Evolutionary conservation across 1,140 invertebrate genomes (phyloP).

Genomic region (Psilanteris sp.): DNA sequence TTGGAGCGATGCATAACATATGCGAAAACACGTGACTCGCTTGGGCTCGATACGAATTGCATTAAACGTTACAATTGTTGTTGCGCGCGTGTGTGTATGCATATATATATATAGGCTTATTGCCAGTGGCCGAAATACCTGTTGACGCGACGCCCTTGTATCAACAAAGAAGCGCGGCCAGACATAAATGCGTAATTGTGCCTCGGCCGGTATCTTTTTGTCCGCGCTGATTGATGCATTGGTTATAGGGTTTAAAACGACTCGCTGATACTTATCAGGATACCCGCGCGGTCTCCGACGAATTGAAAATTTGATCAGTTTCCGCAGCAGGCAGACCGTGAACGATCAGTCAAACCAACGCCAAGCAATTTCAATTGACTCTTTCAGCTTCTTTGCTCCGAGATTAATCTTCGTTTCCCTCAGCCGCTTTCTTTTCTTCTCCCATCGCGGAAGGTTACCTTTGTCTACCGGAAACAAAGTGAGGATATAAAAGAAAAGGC

Average conservation of each 20-base stretch:
- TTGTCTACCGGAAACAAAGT: constrained; percentile 62
- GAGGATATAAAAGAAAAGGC: constrained; percentile 53
- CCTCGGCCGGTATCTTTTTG: constrained; percentile 6
- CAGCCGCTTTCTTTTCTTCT: constrained; percentile 41
- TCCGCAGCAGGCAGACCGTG: constrained; percentile 53
- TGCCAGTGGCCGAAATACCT: constrained; percentile 24
- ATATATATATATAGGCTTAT: too few relatives aligned
- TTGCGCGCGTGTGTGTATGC: too few relatives aligned
- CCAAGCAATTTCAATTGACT: constrained; percentile 65
- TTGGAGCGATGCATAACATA: constrained; percentile 9
- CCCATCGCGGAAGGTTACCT: constrained; percentile 46
- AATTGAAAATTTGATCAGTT: constrained; percentile 62
- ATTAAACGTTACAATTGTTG: constrained; percentile 38
- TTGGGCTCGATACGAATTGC: too few relatives aligned
- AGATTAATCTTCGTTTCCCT: constrained; percentile 64
- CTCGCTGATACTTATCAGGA: constrained; percentile 48
- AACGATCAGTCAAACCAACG: constrained; percentile 65
- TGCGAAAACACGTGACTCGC: too few relatives aligned
- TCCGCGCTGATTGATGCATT: constrained; percentile 49
- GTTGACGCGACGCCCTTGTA: constrained; percentile 8
- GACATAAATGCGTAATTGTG: constrained; percentile 22
- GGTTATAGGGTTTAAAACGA: constrained; percentile 36
- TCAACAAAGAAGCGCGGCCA: neutral
- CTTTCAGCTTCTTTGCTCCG: constrained; percentile 55
- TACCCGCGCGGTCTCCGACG: constrained; percentile 16